Percentiles rank a stretch among this genome's conserved stretches.
Conservation (phyloP, 2,888 invertebrate species). For the Cataglyphis cursor region DNA sequence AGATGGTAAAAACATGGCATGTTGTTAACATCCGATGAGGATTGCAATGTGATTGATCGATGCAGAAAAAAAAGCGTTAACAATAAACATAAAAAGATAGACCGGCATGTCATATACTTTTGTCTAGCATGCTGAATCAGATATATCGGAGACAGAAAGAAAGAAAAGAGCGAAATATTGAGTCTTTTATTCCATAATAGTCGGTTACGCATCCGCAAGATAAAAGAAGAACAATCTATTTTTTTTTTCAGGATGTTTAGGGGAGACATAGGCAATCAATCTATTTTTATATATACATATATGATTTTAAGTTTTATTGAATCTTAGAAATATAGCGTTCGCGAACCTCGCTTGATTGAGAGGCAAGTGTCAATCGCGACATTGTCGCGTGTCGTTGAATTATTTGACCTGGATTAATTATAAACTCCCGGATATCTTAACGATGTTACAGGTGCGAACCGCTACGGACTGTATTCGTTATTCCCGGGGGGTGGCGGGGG, state of each 20-base stretch:
- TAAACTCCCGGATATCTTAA: conserved; percentile 27
- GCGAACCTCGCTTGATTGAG: background rate
- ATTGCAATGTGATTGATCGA: background rate
- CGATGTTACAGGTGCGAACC: conserved; percentile 89
- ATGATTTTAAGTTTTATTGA: background rate
- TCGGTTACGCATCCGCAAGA: background rate
- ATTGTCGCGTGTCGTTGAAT: conserved; percentile 16
- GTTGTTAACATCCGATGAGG: background rate
- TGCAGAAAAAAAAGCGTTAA: background rate
- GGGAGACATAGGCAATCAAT: background rate
- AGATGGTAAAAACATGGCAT: background rate
- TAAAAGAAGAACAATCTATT: background rate
- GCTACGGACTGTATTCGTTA: conserved; percentile 91
- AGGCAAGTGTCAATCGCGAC: conserved; percentile 3
- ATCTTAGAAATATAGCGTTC: background rate
- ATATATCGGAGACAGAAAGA: background rate
- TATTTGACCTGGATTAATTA: conserved; percentile 24
- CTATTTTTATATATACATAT: background rate
- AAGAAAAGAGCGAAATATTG: background rate
- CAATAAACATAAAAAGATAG: background rate
- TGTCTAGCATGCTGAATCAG: background rate
- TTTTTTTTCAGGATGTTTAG: background rate
- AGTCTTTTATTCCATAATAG: background rate
- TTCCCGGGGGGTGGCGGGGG: conserved; percentile 88
- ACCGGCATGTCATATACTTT: background rate